Conservation (phyloP, 2,888 invertebrate genomes). For the Aphrophora alni region DNA sequence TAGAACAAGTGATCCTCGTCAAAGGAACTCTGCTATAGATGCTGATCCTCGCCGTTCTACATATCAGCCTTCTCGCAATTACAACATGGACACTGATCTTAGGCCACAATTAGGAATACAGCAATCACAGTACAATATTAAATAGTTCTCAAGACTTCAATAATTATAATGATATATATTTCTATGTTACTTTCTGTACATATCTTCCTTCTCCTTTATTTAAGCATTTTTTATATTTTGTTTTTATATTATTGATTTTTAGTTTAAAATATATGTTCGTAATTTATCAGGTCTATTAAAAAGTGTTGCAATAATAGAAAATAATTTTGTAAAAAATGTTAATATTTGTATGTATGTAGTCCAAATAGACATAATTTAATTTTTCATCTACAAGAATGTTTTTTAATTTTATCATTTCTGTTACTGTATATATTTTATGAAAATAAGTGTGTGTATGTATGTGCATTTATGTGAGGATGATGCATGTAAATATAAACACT, state of each 20-base stretch:
- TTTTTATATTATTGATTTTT: neutral
- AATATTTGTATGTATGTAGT: neutral
- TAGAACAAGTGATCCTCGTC: constrained; percentile 24
- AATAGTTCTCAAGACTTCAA: neutral
- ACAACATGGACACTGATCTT: constrained; percentile 18
- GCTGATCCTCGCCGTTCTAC: neutral
- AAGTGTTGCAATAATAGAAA: neutral
- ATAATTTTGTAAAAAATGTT: neutral
- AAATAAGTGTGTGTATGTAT: neutral
- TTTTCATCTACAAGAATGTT: neutral
- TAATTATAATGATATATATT: neutral
- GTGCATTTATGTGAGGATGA: neutral
- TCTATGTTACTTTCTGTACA: neutral
- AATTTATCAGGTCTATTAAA: neutral
- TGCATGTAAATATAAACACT: neutral
- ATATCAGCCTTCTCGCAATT: neutral
- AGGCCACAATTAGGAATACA: constrained; percentile 14
- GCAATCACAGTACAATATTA: neutral
- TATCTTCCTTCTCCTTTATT: neutral
- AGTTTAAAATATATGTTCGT: neutral
- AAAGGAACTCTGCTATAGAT: neutral
- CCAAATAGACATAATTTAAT: neutral
- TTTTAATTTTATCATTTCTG: neutral
- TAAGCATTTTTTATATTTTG: neutral
- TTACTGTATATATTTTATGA: too few relatives aligned